Evolutionary conservation across 35 echinoderm and acorn worm species (phyloP).

Genomic region (Heliocidaris erythrogramma): DNA sequence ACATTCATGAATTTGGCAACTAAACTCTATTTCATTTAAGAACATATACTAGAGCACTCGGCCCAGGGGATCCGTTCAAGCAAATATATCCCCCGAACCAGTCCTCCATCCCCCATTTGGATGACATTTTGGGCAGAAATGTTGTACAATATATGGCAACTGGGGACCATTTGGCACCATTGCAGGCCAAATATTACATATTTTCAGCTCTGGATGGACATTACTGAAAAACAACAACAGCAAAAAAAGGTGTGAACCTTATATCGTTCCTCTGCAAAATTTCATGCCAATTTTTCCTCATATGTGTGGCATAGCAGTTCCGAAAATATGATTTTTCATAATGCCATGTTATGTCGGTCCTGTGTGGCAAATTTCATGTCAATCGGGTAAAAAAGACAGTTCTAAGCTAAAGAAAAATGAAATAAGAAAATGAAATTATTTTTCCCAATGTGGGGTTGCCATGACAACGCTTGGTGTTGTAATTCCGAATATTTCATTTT

Average conservation of each 20-base stretch:
- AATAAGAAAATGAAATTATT: too few relatives aligned
- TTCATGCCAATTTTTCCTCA: too few relatives aligned
- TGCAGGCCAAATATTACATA: too few relatives aligned
- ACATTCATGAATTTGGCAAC: too few relatives aligned
- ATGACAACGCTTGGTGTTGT: not conserved
- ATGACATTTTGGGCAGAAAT: too few relatives aligned
- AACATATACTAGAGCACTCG: not conserved
- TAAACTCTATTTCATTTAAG: too few relatives aligned
- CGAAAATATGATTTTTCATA: too few relatives aligned
- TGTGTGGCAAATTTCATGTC: not conserved
- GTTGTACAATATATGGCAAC: too few relatives aligned
- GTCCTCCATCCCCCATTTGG: not conserved
- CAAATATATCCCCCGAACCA: not conserved
- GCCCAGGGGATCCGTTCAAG: not conserved
- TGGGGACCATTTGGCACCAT: too few relatives aligned
- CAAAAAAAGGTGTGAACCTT: not conserved
- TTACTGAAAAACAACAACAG: not conserved
- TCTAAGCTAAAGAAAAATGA: not conserved
- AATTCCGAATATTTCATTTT: not conserved
- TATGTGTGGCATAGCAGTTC: too few relatives aligned
- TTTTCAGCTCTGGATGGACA: too few relatives aligned
- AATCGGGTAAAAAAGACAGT: not conserved
- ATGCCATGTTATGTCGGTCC: not conserved
- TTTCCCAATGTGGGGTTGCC: not conserved
- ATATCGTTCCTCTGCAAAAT: not conserved